A percentile compares a stretch with the other conserved stretches of the same genome.
Evolutionary conservation across 2,113 vertebrate species (phyloP).

Genomic region (Atlantisia rogersi): DNA sequence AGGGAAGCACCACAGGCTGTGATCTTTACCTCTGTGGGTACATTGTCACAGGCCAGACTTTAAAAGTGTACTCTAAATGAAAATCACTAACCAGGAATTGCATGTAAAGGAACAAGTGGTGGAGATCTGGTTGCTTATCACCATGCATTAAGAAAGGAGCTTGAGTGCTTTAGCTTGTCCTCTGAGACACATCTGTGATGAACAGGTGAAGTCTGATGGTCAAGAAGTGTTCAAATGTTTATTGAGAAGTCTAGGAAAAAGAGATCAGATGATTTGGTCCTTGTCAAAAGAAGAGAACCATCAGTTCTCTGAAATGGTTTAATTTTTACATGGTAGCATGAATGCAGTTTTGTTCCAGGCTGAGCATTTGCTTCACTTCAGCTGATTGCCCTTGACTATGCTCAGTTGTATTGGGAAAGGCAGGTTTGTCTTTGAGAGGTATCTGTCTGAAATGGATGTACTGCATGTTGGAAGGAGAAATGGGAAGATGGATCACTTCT

Average conservation of each 20-base stretch:
- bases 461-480: neutral
- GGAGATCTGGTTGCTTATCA: neutral
- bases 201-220: neutral
- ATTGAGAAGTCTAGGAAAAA: neutral
- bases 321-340: neutral
- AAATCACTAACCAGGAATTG: neutral
- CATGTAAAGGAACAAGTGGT: neutral
- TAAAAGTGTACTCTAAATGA: neutral
- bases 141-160: neutral
- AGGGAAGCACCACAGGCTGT: neutral
- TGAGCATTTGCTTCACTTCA: neutral
- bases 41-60: neutral
- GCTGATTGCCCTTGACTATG: neutral
- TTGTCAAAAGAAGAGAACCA: neutral
- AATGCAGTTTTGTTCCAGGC: neutral
- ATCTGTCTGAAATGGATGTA: neutral
- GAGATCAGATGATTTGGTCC: neutral
- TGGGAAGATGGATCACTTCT: neutral
- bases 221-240: neutral
- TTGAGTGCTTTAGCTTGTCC: neutral
- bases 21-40: neutral
- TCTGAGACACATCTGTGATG: neutral
- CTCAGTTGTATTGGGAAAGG: neutral
- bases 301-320: neutral
- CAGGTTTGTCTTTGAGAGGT: neutral